Conservation (phyloP, 2,113 vertebrate genomes). For the Atlantisia rogersi region DNA sequence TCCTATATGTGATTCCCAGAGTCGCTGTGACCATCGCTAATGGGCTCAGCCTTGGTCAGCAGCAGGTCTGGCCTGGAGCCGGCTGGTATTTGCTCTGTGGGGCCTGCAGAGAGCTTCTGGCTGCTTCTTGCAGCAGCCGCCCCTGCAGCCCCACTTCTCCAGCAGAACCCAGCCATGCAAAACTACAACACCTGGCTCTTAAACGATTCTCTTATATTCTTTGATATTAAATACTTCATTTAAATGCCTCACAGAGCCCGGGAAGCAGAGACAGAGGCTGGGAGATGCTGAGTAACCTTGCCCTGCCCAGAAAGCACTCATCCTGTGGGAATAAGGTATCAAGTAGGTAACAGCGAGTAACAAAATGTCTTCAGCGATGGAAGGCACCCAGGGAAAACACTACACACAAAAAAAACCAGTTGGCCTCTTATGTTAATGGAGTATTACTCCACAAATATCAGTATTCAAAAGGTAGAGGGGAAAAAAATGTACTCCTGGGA, state of each 20-base stretch:
- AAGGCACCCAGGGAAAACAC: not conserved
- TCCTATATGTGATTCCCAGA: too few relatives aligned
- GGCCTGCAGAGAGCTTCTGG: too few relatives aligned
- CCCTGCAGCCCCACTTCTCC: too few relatives aligned
- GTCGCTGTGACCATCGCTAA: too few relatives aligned
- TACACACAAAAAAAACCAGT: not conserved
- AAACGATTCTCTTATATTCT: not conserved
- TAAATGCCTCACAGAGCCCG: not conserved
- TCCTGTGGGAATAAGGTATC: fast-evolving
- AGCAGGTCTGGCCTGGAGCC: too few relatives aligned
- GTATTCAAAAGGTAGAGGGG: not conserved
- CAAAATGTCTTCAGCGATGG: fast-evolving
- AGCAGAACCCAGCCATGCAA: too few relatives aligned
- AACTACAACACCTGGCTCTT: not conserved
- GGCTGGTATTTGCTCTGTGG: too few relatives aligned
- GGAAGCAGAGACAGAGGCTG: fast-evolving
- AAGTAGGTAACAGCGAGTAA: fast-evolving
- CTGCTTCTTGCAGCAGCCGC: too few relatives aligned
- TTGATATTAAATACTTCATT: not conserved
- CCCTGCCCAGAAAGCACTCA: not conserved
- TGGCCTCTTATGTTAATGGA: not conserved
- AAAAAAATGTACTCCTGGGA: not conserved
- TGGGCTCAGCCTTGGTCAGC: too few relatives aligned
- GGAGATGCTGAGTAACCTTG: fast-evolving
- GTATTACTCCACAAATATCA: not conserved